These are phyloP conservation scores for Caiman crocodilus DNA, from an alignment of 2,797 vertebrate species.

Conservation along the genomic window DNA sequence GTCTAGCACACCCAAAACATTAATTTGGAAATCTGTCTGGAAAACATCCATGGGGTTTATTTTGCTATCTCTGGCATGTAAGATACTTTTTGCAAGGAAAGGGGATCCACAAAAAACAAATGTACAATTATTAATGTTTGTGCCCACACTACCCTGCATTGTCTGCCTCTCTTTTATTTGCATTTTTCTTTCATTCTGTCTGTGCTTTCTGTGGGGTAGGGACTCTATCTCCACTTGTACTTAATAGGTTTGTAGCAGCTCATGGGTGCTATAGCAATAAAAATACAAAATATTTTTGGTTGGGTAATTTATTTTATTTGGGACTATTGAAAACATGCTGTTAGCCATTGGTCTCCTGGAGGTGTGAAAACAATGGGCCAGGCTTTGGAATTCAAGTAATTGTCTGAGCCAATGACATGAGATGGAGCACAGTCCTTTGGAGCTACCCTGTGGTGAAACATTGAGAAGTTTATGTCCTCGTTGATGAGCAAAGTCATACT, in stretches of 20 bases:
- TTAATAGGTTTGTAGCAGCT: neutral
- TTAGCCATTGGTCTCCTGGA: slow-evolving; percentile 37
- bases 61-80: slow-evolving; percentile 19
- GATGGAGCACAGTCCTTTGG: neutral
- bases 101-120: slow-evolving; percentile 14
- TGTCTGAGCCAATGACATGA: slow-evolving; percentile 16
- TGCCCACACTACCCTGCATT: slow-evolving; percentile 18
- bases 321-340: slow-evolving; percentile 21
- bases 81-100: neutral
- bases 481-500: slow-evolving; percentile 30
- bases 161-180: neutral
- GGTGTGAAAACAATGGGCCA: neutral
- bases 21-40: neutral
- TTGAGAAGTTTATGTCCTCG: neutral
- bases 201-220: slow-evolving; percentile 3
- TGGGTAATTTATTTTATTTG: slow-evolving; percentile 44
- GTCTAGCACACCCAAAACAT: neutral
- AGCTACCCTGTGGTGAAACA: neutral
- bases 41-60: neutral
- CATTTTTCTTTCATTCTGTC: slow-evolving; percentile 38
- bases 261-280: slow-evolving; percentile 21
- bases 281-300: slow-evolving; percentile 18
- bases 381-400: neutral
- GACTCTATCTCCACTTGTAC: neutral
- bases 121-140: neutral